Evolutionary conservation across 2,113 vertebrate genomes (phyloP).

Genomic region (Gorsachius goisagi): DNA sequence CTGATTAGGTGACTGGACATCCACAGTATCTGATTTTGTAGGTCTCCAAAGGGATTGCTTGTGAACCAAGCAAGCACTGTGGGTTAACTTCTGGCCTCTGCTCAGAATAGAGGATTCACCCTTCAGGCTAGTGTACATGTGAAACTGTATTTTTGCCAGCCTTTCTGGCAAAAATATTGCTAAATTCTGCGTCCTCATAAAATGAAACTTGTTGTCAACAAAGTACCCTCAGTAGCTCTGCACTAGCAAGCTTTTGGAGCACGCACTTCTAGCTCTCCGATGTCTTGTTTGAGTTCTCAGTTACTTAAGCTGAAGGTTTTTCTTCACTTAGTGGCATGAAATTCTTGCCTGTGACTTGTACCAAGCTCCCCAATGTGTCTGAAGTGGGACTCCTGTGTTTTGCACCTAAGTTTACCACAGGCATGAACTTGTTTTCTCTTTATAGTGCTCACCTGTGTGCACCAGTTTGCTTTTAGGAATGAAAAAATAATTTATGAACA

Average conservation of each 20-base stretch:
- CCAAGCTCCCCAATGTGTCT: not conserved
- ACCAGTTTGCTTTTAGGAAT: not conserved
- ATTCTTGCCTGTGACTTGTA: not conserved
- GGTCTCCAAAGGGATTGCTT: not conserved
- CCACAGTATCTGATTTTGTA: not conserved
- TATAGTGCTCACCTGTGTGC: not conserved
- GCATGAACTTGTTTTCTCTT: not conserved
- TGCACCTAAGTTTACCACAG: not conserved
- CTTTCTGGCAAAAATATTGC: not conserved
- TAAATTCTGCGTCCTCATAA: not conserved
- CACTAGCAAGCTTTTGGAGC: not conserved
- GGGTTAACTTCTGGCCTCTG: not conserved
- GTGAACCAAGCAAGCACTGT: not conserved
- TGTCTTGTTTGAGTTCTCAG: not conserved
- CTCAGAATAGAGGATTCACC: not conserved
- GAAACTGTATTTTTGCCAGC: not conserved
- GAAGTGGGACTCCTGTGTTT: not conserved
- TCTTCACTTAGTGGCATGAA: not conserved
- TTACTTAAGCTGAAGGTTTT: not conserved
- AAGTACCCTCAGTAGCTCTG: not conserved
- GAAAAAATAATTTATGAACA: not conserved
- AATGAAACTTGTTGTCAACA: not conserved
- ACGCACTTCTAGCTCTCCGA: accelerated
- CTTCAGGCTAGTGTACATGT: not conserved
- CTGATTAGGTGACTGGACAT: not conserved